Base-by-base conservation (phyloP, 2,797 vertebrate species). In the Knipowitschia caucasica region DNA sequence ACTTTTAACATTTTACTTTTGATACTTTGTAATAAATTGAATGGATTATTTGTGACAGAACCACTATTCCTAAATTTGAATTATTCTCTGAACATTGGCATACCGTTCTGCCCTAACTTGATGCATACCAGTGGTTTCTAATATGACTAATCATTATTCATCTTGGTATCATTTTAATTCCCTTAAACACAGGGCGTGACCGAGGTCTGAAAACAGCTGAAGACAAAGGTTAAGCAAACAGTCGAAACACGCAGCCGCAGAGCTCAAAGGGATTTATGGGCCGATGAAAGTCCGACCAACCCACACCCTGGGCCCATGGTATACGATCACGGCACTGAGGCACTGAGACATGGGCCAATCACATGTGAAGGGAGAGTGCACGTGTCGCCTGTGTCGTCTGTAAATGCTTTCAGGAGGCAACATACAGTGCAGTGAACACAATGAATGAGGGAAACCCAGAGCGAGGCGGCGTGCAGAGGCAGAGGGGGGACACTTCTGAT, bases 391-490 rank as follows among this genome's bases (percentile, higher is more conserved):
- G 34, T 47, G 31, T 59, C 55, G 56, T 9, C 21, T 35, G 15
- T 15, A 33, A 34, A 50, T 25, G 14, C 12, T 59, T 42, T 53
- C 24, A 53, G 23, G 40, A 61, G 56, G 18, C 39, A 59, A 52
- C 31, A 52, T 59, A 52, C 50, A 51, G 56, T 78, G 58, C 56
- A 75, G 73, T 54, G 62, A 59, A n/a, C n/a, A n/a, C n/a, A n/a
- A 73, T 78, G 49, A 78, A 80, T 62, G 55, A 62, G 46, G 63
- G 52, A 42, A 53, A 45, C 51, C 64, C 71, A 74, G 39, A 8
- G 80, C 71, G 78, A 73, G 66, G 23, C 57, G 66, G 49, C 73
- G 77, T 78, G 81, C 81, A 77, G 76, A 78, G 78, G 58, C 73
- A 71, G 52, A 6, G 7, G 17, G 45, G 53, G 31, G 58, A 55